These are phyloP conservation scores for Rhinoraja longicauda DNA, from an alignment of 2,797 vertebrate species.

Conservation along the genomic window DNA sequence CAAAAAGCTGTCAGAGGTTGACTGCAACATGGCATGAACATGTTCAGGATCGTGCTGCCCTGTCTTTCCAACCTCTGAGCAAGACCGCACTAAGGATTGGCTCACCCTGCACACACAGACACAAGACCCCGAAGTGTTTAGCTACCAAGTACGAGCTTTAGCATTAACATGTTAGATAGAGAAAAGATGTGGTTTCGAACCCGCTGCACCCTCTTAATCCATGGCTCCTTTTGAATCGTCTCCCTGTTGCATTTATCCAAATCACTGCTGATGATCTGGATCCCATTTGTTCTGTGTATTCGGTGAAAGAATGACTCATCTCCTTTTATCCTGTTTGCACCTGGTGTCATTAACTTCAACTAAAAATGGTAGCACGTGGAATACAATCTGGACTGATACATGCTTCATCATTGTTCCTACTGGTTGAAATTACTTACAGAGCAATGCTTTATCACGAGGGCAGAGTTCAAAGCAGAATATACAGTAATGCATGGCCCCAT, in stretches of 20 bases:
- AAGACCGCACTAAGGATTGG: not conserved
- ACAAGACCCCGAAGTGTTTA: not conserved
- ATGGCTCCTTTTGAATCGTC: not conserved
- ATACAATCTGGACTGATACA: not conserved
- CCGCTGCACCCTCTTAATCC: not conserved
- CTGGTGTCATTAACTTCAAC: not conserved
- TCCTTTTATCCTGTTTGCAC: not conserved
- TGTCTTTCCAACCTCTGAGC: not conserved
- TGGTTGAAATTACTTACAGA: not conserved
- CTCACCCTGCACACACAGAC: not conserved
- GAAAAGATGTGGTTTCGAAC: not conserved
- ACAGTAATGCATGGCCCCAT: not conserved
- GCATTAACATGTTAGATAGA: not conserved
- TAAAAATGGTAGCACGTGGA: conserved; percentile 12
- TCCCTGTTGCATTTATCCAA: not conserved
- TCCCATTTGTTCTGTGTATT: not conserved
- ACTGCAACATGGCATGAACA: not conserved
- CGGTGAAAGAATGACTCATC: not conserved
- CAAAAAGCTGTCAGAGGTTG: not conserved
- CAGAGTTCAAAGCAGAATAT: not conserved
- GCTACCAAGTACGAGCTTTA: not conserved
- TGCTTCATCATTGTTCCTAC: not conserved
- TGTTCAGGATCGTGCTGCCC: not conserved
- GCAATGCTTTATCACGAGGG: not conserved
- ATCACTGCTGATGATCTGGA: not conserved